Conservation (phyloP, 2,113 vertebrate genomes). For the Pontoporia blainvillei region DNA sequence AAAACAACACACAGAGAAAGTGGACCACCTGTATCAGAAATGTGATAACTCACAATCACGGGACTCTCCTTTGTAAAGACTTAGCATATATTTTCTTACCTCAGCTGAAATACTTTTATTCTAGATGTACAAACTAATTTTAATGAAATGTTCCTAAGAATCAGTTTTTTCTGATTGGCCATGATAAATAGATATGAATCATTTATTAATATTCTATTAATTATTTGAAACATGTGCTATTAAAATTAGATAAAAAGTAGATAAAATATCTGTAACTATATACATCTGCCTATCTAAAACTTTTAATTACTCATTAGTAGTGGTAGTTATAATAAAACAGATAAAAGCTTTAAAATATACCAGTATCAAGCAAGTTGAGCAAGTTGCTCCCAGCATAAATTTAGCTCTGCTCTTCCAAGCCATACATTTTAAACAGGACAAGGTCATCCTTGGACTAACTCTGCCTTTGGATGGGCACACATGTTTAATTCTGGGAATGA, state of each 20-base stretch:
- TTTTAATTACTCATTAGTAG: slow-evolving; percentile 26
- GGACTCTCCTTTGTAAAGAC: not conserved
- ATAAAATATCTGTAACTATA: not conserved
- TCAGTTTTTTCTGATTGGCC: not conserved
- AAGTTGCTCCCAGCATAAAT: not conserved
- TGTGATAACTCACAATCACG: not conserved
- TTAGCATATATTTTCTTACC: not conserved
- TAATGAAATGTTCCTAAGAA: not conserved
- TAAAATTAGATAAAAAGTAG: not conserved
- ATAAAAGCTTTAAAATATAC: not conserved
- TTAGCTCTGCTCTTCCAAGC: not conserved
- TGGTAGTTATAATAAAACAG: not conserved
- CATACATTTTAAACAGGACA: not conserved
- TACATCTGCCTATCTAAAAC: not conserved
- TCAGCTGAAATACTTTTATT: not conserved
- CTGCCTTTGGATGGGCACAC: not conserved
- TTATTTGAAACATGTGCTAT: not conserved
- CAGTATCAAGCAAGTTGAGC: not conserved
- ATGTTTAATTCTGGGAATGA: not conserved
- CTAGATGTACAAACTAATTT: not conserved
- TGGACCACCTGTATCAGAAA: not conserved
- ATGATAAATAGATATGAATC: not conserved
- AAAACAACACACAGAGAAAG: not conserved
- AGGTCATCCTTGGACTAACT: not conserved
- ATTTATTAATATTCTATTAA: not conserved